phyloP scores from a whole-genome alignment of 2,797 vertebrate genomes.

The Zalophus californianus region DNA sequence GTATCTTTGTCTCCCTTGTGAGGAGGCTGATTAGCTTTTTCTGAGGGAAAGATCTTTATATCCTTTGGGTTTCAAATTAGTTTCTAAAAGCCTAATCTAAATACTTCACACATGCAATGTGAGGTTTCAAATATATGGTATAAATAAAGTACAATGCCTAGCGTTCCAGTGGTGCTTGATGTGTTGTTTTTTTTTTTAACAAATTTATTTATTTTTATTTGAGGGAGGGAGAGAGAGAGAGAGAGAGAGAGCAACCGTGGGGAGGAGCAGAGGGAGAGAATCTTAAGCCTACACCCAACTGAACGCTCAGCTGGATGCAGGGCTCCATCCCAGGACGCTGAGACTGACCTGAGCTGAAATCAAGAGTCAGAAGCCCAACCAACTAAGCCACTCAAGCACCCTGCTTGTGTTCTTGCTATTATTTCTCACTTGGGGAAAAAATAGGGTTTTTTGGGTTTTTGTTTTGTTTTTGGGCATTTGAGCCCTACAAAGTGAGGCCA shows the following conservation, averaged over 20 bases:
- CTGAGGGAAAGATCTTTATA: not conserved
- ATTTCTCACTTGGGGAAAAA: not conserved
- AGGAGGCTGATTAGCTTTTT: not conserved
- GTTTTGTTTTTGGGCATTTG: too few relatives aligned
- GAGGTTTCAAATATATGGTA: not conserved
- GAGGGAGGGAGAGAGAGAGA: too few relatives aligned
- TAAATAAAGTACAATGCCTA: not conserved
- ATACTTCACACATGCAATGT: not conserved
- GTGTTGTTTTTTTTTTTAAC: not conserved
- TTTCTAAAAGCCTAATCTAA: conserved; percentile 36
- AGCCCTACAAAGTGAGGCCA: not conserved
- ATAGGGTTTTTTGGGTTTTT: not conserved
- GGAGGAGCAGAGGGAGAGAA: not conserved
- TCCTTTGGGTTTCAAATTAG: not conserved
- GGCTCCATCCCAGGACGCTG: not conserved
- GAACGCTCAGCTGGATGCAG: not conserved
- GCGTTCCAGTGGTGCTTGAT: not conserved
- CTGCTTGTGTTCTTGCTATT: not conserved
- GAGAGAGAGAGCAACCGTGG: not conserved
- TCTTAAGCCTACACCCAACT: not conserved
- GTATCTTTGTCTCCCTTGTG: not conserved
- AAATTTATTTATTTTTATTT: not conserved
- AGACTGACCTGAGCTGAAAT: not conserved
- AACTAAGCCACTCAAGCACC: not conserved
- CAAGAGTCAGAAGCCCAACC: not conserved